Evolutionary conservation across 2,888 invertebrate genomes (phyloP).

Genomic region (Phragmatobia fuliginosa): DNA sequence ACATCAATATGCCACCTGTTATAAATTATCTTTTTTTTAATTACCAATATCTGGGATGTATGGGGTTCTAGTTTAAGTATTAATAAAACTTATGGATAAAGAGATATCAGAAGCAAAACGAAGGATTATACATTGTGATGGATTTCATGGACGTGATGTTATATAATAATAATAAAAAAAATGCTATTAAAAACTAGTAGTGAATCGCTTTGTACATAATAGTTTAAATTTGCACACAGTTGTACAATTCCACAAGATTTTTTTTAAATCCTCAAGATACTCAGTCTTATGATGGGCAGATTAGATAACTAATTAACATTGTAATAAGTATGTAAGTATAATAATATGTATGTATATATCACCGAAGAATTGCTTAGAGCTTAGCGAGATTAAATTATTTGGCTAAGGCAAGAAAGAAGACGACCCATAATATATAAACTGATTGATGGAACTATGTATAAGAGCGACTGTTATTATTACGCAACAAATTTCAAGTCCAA

Average conservation of each 20-base stretch:
- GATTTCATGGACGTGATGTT: neutral
- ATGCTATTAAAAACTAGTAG: neutral
- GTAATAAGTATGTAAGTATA: conserved; percentile 36
- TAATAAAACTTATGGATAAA: neutral
- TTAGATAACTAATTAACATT: conserved; percentile 44
- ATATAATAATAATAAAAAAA: neutral
- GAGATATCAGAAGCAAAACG: neutral
- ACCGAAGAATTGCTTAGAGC: conserved; percentile 51
- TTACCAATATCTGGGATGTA: no score
- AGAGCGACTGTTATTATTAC: conserved; percentile 28
- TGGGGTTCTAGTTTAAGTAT: no score
- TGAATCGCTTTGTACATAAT: neutral
- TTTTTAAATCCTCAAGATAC: conserved; percentile 18
- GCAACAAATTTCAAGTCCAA: conserved; percentile 37
- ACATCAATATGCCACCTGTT: no score
- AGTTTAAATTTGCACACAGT: neutral
- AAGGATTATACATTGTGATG: neutral
- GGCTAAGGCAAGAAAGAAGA: conserved; percentile 46
- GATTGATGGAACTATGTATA: conserved; percentile 24
- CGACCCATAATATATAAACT: conserved; percentile 29
- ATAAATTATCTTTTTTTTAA: no score
- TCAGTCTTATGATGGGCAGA: conserved; percentile 27
- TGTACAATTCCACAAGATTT: neutral
- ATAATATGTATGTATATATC: conserved; percentile 44
- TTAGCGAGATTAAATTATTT: conserved; percentile 52